phyloP scores from a whole-genome alignment of 2,888 invertebrate genomes.

The Macroteleia sp. region DNA sequence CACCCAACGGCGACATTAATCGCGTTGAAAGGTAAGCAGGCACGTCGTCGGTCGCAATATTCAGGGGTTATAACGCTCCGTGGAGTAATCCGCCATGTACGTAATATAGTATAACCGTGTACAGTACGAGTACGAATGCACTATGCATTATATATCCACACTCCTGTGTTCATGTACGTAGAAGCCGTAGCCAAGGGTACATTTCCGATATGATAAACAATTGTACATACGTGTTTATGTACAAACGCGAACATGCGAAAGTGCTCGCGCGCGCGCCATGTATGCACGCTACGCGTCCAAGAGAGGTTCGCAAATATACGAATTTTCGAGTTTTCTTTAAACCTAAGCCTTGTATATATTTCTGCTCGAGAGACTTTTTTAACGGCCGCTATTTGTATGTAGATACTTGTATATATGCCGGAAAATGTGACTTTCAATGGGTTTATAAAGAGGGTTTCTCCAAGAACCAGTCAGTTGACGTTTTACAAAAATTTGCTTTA shows the following conservation, averaged over 20 bases:
- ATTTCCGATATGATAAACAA: slow-evolving; percentile 57
- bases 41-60: slow-evolving; percentile 57
- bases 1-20: slow-evolving; percentile 64
- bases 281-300: slow-evolving; percentile 1
- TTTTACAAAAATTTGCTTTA: slow-evolving; percentile 26
- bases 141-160: slow-evolving; percentile 22
- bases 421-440: slow-evolving; percentile 37
- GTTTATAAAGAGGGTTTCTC: slow-evolving; percentile 9
- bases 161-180: too few species aligned
- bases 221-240: slow-evolving; percentile 42
- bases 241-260: background rate
- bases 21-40: slow-evolving; percentile 64
- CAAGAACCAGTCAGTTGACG: slow-evolving; percentile 12
- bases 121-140: slow-evolving; percentile 44
- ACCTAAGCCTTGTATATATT: slow-evolving; percentile 15
- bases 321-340: slow-evolving; percentile 44
- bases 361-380: slow-evolving; percentile 39
- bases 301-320: slow-evolving; percentile 32
- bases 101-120: slow-evolving; percentile 58
- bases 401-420: slow-evolving; percentile 12
- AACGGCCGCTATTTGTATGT: slow-evolving; percentile 2
- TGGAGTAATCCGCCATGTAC: slow-evolving; percentile 59
- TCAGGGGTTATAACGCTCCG: slow-evolving; percentile 55
- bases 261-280: background rate
- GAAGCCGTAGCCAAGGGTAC: slow-evolving; percentile 23